A percentile compares a stretch with the other conserved stretches of the same genome.
These are phyloP conservation scores for Ceratotherium simum DNA, from an alignment of 2,113 vertebrate genomes.

Conservation along the genomic window DNA sequence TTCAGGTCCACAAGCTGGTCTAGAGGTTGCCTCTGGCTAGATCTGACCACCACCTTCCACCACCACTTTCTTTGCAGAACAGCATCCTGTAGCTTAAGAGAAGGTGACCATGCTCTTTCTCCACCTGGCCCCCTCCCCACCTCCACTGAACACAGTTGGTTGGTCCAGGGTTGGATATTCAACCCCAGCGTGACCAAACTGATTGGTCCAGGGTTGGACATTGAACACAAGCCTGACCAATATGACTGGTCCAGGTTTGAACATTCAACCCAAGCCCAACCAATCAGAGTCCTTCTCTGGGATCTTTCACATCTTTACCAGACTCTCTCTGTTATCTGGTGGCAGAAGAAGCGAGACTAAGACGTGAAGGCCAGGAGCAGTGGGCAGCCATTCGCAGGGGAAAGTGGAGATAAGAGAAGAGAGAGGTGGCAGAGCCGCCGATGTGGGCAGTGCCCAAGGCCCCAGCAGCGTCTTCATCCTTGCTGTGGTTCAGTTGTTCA, in stretches of 20 bases:
- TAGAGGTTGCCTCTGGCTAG: not conserved
- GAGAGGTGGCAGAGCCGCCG: not conserved
- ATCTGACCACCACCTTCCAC: not conserved
- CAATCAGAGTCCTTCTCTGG: not conserved
- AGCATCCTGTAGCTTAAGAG: not conserved
- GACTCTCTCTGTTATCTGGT: not conserved
- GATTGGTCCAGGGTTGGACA: not conserved
- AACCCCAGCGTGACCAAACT: not conserved
- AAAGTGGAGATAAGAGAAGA: not conserved
- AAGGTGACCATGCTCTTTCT: not conserved
- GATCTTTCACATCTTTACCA: not conserved
- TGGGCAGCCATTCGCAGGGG: not conserved
- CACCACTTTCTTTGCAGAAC: not conserved
- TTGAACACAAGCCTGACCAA: not conserved
- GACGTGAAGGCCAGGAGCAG: not conserved
- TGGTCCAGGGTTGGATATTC: not conserved
- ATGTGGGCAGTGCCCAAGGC: not conserved
- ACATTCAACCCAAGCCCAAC: not conserved
- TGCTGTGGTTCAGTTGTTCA: not conserved
- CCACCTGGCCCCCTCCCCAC: not conserved
- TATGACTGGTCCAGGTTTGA: not conserved
- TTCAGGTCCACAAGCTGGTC: not conserved
- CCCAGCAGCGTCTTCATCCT: not conserved
- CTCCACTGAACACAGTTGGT: not conserved
- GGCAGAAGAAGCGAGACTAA: not conserved